These are phyloP conservation scores for Bemisia tabaci DNA, from an alignment of 1,140 invertebrate species.

Conservation along the genomic window DNA sequence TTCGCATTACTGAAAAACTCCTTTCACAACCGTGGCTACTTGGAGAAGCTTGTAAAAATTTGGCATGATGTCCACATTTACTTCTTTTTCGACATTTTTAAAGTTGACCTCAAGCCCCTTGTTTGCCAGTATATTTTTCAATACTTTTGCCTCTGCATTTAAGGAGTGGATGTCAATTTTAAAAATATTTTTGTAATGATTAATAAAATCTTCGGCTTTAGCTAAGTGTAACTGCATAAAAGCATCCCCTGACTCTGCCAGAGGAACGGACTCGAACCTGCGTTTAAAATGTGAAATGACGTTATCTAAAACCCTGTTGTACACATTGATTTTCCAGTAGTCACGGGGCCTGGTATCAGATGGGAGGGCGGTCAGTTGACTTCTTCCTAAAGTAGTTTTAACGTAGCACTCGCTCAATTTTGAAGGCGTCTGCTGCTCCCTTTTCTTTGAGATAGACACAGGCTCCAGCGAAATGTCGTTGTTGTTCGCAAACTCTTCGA, in stretches of 20 bases:
- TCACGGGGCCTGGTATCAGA: background rate
- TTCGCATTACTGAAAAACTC: background rate
- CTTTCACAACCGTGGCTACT: conserved; percentile 4
- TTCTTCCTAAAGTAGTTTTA: background rate
- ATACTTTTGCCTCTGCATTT: conserved; percentile 2
- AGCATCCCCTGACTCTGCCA: background rate
- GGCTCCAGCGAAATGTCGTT: background rate
- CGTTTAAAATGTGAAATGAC: conserved; percentile 3
- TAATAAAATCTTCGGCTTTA: conserved; percentile 2
- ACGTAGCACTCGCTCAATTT: too few species aligned
- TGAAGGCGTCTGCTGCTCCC: background rate
- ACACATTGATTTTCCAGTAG: conserved; percentile 8
- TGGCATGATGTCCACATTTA: background rate
- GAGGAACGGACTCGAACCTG: conserved; percentile 6
- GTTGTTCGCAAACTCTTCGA: conserved; percentile 1
- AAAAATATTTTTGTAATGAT: conserved; percentile 5
- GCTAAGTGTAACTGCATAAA: conserved; percentile 4
- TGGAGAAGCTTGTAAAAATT: conserved; percentile 2
- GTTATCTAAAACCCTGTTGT: conserved; percentile 3
- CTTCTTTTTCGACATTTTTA: background rate
- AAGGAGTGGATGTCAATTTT: background rate
- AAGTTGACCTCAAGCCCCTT: conserved; percentile 1
- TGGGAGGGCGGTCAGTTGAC: background rate
- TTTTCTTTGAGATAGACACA: background rate
- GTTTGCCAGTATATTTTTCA: background rate